Evolutionary conservation across 2,113 vertebrate species (phyloP).

Genomic region (Thryonomys swinderianus): DNA sequence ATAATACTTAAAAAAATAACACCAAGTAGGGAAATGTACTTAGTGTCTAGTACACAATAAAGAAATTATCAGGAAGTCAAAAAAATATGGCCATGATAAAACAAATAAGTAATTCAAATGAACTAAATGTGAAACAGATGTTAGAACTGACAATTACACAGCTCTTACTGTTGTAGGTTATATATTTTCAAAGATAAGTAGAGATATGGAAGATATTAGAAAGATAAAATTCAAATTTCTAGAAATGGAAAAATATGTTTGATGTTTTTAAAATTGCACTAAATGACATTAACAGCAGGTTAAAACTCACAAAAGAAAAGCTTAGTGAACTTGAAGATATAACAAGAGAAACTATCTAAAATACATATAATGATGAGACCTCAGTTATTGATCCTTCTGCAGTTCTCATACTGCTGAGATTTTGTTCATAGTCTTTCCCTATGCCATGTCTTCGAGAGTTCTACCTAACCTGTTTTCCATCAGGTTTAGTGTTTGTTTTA

Average conservation of each 20-base stretch:
- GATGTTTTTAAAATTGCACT: neutral
- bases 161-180: neutral
- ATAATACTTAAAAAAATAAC: conserved; percentile 22
- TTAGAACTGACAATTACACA: conserved; percentile 35
- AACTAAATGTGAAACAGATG: neutral
- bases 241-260: conserved; percentile 19
- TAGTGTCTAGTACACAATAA: neutral
- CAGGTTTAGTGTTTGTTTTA: no score
- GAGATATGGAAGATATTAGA: conserved; percentile 12
- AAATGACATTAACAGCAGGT: neutral
- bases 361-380: neutral
- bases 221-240: neutral
- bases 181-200: conserved; percentile 39
- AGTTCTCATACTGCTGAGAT: no score
- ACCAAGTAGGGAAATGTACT: neutral
- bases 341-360: conserved; percentile 11
- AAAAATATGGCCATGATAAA: neutral
- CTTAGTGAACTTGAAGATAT: neutral
- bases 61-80: neutral
- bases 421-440: no score
- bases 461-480: no score
- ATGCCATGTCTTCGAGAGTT: no score
- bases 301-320: neutral
- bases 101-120: neutral
- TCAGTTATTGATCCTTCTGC: no score